Evolutionary conservation across 1,140 invertebrate species (phyloP), one percentile per base, ranked within the genome.

Genomic region (Nasonia longicornis): DNA sequence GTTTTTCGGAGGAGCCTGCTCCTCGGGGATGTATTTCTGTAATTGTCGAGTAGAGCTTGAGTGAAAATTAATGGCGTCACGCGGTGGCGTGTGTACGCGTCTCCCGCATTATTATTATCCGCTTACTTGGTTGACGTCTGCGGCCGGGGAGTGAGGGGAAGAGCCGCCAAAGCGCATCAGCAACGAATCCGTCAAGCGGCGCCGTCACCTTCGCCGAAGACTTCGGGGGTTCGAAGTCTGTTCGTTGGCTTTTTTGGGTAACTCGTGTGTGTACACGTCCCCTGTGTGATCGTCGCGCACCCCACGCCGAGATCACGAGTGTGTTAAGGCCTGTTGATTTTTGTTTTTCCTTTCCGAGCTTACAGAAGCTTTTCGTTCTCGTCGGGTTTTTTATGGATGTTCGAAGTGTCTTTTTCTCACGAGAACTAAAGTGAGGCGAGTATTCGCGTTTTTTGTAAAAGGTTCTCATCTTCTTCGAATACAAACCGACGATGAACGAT

Each of bases 11-110:
- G 77, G 7, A 16, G 31, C 58, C 35, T 2, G 29, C 64, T 52
- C 31, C 52, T 77, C 20, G 42, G 83, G 84, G 69, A 85, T 86
- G 74, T 85, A 87, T 85, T 85, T 84, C 77, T 83, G 82, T 85
- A 85, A 86, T 86, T 87, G 83, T 85, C 83, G 80, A 86, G 83
- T 83, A 81, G 77, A 85, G 77, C 70, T 83, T 79, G 82, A 85
- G 78, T 81, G 81, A 78, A 83, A 84, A 86, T 86, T 85, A 83
- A 86, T 86, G 82, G 63, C 77, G 16, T 69, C 71, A n/a, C 75
- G 48, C 45, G 26, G 10, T 11, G 11, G 22, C 16, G 12, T 48
- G 12, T n/a, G 20, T 35, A 14, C 35, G 16, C n/a, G 7, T 67
- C 20, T 58, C 20, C 3, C n/a, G 66, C 22, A 31, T 69, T 45